Percentiles rank a stretch among this genome's conserved stretches.
Conservation (phyloP, 1,140 invertebrate species). For the Ladona fulva region DNA sequence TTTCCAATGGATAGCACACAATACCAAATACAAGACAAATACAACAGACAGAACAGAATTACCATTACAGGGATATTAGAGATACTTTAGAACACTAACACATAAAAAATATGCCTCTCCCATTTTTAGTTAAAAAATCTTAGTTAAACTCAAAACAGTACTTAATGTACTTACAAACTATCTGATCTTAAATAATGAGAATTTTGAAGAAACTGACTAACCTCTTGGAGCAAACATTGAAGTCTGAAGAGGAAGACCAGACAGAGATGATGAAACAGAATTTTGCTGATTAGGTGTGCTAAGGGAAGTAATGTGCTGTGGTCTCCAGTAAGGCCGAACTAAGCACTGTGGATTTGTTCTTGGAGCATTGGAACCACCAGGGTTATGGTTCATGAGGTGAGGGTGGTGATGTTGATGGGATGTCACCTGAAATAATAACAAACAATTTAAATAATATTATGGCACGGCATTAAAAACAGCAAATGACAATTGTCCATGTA, state of each 20-base stretch:
- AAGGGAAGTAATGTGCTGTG: conserved; percentile 13
- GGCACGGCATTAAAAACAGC: neutral
- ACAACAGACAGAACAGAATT: too few species aligned
- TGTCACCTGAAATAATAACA: neutral
- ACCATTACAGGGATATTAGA: too few species aligned
- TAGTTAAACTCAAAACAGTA: too few species aligned
- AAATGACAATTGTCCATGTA: too few species aligned
- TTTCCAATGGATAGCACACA: too few species aligned
- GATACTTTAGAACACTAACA: too few species aligned
- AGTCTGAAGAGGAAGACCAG: conserved; percentile 10
- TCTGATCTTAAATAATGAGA: too few species aligned
- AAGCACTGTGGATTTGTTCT: conserved; percentile 29
- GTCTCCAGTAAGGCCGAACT: conserved; percentile 22
- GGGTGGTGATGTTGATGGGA: conserved; percentile 21
- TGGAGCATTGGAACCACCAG: conserved; percentile 25
- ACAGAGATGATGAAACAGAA: conserved; percentile 14
- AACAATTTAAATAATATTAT: neutral
- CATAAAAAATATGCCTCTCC: too few species aligned
- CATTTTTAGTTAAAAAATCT: too few species aligned
- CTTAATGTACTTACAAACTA: too few species aligned
- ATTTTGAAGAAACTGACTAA: too few species aligned
- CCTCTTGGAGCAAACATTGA: conserved; percentile 11
- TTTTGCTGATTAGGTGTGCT: neutral
- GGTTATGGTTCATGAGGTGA: conserved; percentile 44
- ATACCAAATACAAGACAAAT: too few species aligned